These are phyloP conservation scores for Nothobranchius kuhntae DNA, from an alignment of 2,113 vertebrate species.

Conservation along the genomic window DNA sequence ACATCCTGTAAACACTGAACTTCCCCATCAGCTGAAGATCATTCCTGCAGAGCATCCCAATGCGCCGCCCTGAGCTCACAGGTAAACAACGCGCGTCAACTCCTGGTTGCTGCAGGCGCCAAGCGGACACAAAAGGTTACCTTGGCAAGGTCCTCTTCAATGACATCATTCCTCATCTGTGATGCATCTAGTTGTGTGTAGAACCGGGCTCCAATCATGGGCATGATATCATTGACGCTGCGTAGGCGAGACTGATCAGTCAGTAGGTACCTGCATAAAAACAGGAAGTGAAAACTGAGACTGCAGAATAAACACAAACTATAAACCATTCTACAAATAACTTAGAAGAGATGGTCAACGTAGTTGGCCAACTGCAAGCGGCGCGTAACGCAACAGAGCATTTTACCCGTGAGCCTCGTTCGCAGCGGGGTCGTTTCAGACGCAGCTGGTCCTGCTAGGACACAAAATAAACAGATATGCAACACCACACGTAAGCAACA, in stretches of 20 bases:
- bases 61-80: not conserved
- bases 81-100: not conserved
- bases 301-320: too few species aligned
- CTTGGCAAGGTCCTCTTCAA: slow-evolving; percentile 98
- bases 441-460: too few species aligned
- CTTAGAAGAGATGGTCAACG: too few species aligned
- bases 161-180: slow-evolving; percentile 98
- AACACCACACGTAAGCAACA: too few species aligned
- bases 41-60: slow-evolving; percentile 2
- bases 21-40: slow-evolving; percentile 14
- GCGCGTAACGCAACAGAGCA: too few species aligned
- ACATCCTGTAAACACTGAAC: slow-evolving; percentile 37
- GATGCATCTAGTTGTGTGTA: slow-evolving; percentile 98
- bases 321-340: too few species aligned
- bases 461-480: too few species aligned
- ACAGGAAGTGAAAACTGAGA: not conserved
- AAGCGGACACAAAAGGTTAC: slow-evolving; percentile 68
- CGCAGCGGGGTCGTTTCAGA: too few species aligned
- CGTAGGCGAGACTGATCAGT: slow-evolving; percentile 96
- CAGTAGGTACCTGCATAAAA: slow-evolving; percentile 89
- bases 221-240: slow-evolving; percentile 99
- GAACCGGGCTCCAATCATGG: slow-evolving; percentile 98
- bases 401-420: too few species aligned
- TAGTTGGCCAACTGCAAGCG: too few species aligned
- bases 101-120: not conserved